These are phyloP conservation scores for Tachuris rubrigastra DNA, from an alignment of 2,113 vertebrate genomes.

Conservation along the genomic window DNA sequence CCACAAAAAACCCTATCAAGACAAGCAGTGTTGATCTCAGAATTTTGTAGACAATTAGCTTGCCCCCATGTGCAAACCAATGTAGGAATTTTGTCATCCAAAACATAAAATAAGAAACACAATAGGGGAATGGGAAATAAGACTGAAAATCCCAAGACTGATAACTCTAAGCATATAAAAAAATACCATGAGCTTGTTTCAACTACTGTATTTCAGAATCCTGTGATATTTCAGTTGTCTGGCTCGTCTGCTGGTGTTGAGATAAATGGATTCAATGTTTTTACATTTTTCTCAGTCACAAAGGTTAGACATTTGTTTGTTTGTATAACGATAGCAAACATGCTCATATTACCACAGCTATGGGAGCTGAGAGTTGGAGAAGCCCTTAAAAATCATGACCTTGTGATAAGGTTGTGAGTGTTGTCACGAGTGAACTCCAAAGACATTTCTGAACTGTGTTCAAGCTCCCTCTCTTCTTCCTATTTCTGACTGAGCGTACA, in stretches of 20 bases:
- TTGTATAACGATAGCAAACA: conserved; percentile 6
- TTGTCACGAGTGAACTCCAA: background rate
- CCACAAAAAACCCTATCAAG: background rate
- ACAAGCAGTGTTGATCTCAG: background rate
- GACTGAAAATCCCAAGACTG: background rate
- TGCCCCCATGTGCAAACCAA: background rate
- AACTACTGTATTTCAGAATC: background rate
- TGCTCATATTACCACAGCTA: background rate
- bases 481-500: background rate
- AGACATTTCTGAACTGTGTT: background rate
- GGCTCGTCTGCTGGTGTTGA: background rate
- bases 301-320: conserved; percentile 21
- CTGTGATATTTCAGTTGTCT: background rate
- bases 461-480: background rate
- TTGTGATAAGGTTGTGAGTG: background rate
- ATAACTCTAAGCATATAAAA: background rate
- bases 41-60: background rate
- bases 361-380: background rate
- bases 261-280: background rate
- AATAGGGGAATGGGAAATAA: background rate
- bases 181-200: background rate
- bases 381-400: conserved; percentile 6
- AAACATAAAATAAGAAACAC: background rate
- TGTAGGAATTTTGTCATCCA: background rate
- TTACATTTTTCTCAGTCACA: background rate